Evolutionary conservation across 2,797 vertebrate species (phyloP).

Genomic region (Gymnothorax javanicus): DNA sequence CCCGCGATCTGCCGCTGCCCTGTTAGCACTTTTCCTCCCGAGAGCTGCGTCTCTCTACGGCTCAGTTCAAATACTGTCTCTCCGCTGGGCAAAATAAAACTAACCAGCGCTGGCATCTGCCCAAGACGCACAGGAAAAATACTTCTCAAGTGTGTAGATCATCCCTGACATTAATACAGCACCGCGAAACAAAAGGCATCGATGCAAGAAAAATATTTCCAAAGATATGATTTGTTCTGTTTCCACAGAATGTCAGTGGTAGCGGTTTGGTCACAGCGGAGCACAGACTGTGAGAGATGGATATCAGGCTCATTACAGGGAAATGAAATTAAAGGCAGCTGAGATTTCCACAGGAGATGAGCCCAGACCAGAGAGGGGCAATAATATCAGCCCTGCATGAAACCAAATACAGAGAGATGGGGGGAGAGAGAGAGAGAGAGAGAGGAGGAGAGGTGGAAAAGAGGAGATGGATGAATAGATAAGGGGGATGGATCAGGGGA

Average conservation of each 20-base stretch:
- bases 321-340: neutral
- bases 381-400: neutral
- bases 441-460: neutral
- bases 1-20: neutral
- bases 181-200: too few relatives aligned
- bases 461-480: too few relatives aligned
- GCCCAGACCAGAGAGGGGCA: slow-evolving; percentile 22
- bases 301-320: neutral
- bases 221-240: too few relatives aligned
- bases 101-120: neutral
- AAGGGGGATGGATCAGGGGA: neutral
- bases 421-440: neutral
- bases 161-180: too few relatives aligned
- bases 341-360: neutral
- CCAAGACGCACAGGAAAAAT: too few relatives aligned
- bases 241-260: too few relatives aligned
- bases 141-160: too few relatives aligned
- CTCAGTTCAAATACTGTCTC: neutral
- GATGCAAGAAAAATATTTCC: too few relatives aligned
- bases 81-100: neutral
- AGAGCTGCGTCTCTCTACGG: neutral
- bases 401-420: neutral
- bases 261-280: too few relatives aligned
- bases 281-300: too few relatives aligned
- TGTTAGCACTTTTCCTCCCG: neutral